Conservation (phyloP, 2,888 invertebrate species). For the Chironomus tentans region DNA sequence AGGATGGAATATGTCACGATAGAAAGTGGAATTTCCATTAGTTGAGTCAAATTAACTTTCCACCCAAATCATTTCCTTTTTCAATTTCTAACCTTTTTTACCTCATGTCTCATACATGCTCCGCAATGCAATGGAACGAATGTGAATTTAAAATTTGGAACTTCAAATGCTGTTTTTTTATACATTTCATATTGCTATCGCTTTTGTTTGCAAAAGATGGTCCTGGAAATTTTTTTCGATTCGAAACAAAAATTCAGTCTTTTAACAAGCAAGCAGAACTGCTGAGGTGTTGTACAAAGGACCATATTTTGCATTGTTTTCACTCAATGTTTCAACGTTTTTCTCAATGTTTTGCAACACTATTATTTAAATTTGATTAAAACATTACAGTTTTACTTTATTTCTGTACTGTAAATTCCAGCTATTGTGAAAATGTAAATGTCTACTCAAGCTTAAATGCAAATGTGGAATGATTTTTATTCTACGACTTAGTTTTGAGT, state of each 20-base stretch:
- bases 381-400: background rate
- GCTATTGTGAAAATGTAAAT: no score
- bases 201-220: background rate
- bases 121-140: conserved; percentile 10
- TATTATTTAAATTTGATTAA: background rate
- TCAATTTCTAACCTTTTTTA: background rate
- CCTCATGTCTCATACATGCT: background rate
- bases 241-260: conserved; percentile 27
- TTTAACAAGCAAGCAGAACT: conserved; percentile 9
- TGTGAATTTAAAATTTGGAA: conserved; percentile 21
- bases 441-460: no score
- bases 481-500: no score
- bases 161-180: conserved; percentile 3
- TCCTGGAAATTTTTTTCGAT: conserved; percentile 26
- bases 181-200: background rate
- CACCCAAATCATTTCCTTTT: background rate
- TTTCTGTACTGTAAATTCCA: background rate
- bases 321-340: background rate
- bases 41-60: background rate
- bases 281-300: background rate
- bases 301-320: background rate
- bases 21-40: background rate
- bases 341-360: background rate
- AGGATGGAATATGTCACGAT: background rate
- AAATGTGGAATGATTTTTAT: no score